Conservation (phyloP, 2,797 vertebrate genomes). For the Rhinella marina region DNA sequence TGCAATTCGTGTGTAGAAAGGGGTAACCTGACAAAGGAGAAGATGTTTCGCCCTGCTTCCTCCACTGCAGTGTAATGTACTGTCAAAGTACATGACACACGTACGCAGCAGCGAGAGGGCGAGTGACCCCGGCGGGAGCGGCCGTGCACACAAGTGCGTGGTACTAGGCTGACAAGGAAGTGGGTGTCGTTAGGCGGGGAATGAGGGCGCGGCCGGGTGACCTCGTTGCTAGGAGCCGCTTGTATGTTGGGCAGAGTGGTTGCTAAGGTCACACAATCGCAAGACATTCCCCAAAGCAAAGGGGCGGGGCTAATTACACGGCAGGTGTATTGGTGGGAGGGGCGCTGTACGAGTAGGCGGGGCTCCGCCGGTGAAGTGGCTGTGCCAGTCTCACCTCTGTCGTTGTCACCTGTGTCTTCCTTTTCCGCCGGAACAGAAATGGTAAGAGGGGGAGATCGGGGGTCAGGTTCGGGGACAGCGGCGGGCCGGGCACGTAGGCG, state of each 20-base stretch:
- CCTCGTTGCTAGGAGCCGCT: slow-evolving; percentile 28
- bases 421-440: slow-evolving; percentile 60
- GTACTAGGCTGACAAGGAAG: background rate
- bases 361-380: slow-evolving; percentile 25
- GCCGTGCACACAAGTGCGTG: background rate
- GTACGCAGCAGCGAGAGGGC: no score
- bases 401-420: slow-evolving; percentile 59
- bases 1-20: no score
- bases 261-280: background rate
- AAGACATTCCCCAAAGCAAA: background rate
- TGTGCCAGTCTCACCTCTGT: slow-evolving; percentile 44
- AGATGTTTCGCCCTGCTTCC: no score
- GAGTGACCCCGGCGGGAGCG: slow-evolving; percentile 17
- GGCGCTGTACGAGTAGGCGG: slow-evolving; percentile 29
- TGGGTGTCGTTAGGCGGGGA: slow-evolving; percentile 19
- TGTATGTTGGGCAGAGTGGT: background rate
- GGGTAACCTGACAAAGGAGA: no score
- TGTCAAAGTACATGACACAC: no score
- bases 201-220: slow-evolving; percentile 7
- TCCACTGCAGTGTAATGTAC: no score
- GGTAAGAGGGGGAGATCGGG: slow-evolving; percentile 45
- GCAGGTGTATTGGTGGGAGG: slow-evolving; percentile 39
- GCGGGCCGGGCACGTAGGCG: background rate
- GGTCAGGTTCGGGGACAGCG: background rate
- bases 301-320: background rate